Conservation (phyloP, 1,140 invertebrate species). For the Vanessa tameamea region DNA sequence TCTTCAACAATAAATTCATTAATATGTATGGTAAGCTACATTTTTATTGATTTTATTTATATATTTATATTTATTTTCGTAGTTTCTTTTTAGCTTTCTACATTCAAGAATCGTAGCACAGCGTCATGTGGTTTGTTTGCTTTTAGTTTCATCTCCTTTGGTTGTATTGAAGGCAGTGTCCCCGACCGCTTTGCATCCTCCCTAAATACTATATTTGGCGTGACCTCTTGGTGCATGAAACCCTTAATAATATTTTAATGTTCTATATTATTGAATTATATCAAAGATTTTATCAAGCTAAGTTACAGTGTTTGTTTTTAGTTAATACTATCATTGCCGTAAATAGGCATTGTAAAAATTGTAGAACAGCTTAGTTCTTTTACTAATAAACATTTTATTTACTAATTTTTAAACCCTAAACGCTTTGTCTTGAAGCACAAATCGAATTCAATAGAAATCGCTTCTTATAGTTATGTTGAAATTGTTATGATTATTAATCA, state of each 20-base stretch:
- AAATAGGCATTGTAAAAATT: slow-evolving; percentile 52
- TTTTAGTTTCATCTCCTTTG: slow-evolving; percentile 73
- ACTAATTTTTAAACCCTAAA: slow-evolving; percentile 53
- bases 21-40: slow-evolving; percentile 53
- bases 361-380: slow-evolving; percentile 73
- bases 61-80: slow-evolving; percentile 36
- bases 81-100: slow-evolving; percentile 53
- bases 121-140: slow-evolving; percentile 65
- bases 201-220: slow-evolving; percentile 76
- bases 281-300: slow-evolving; percentile 52
- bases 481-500: slow-evolving; percentile 48
- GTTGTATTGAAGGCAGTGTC: slow-evolving; percentile 80
- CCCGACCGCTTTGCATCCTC: slow-evolving; percentile 79
- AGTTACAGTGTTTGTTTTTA: slow-evolving; percentile 50
- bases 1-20: slow-evolving; percentile 44
- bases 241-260: slow-evolving; percentile 55
- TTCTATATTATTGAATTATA: slow-evolving; percentile 32
- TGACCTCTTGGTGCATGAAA: slow-evolving; percentile 80
- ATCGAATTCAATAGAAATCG: slow-evolving; percentile 60
- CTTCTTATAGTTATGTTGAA: slow-evolving; percentile 69
- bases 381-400: slow-evolving; percentile 47
- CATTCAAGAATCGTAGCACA: slow-evolving; percentile 51
- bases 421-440: slow-evolving; percentile 74
- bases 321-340: slow-evolving; percentile 54
- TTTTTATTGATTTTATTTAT: slow-evolving; percentile 43